Base-by-base conservation (phyloP, 2,888 invertebrate species). In the Acheta domesticus region DNA sequence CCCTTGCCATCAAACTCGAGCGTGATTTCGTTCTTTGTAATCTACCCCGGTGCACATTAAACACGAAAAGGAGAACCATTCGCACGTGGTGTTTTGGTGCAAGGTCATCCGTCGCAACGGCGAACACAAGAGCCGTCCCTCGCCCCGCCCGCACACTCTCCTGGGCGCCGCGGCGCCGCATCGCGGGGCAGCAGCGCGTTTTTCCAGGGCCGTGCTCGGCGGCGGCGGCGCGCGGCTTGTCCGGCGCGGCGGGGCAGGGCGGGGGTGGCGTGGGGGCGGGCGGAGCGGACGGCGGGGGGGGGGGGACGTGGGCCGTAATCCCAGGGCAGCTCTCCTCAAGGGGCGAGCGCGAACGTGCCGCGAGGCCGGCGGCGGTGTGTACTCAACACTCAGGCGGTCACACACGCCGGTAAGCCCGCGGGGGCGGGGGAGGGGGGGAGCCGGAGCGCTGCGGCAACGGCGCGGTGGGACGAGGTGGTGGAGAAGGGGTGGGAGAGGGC, bases 291-390 rank as follows among this genome's bases (percentile, higher is more conserved):
- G 16, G 5, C 5, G 4, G n/a, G 12, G 11, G 8, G 8, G n/a
- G 62, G 62, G 4, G 62, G 62, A 5, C 8, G 62, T 19, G 62
- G 16, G n/a, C 62, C 62, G 16, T 62, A 62, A 62, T 62, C 62
- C 62, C n/a, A n/a, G 62, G 62, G n/a, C 62, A 62, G 62, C n/a
- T n/a, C n/a, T 62, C 62, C 62, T 62, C 62, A 62, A 62, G 62
- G 62, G 62, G n/a, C 62, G 62, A 14, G 62, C 16, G 16, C 16
- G 16, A 62, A 62, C 62, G 62, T 62, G 62, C 62, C 62, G n/a
- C 62, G 8, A 14, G 62, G 62, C 62, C 62, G n/a, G 62, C 62
- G 14, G n/a, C 62, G 62, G 16, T 62, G 62, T 62, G 62, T 62
- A n/a, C 62, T 62, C 62, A 62, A n/a, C 62, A 62, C 62, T 62